Evolutionary conservation across 2,888 invertebrate genomes (phyloP), one percentile per base, ranked within the genome.

Genomic region (Tachina lurida): DNA sequence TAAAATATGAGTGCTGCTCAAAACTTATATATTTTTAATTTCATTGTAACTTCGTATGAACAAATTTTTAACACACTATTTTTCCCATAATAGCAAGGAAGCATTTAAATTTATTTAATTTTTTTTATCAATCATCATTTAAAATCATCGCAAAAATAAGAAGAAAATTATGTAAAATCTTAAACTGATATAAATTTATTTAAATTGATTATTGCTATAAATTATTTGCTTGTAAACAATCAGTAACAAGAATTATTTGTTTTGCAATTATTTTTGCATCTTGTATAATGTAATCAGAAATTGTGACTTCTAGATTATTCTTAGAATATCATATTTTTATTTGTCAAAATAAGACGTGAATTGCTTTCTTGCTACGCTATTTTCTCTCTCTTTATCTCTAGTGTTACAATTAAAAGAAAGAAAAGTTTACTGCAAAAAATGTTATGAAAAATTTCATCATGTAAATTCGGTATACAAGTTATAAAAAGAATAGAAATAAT

Each of bases 181-280:
- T 58, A 54, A 79, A 71, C 13, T 76, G 54, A 17, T 54, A 79
- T 47, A 73, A 80, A 65, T 75, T 81, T 68, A 62, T 81, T 81
- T 81, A 68, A 81, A 81, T 81, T 68, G 75, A 62, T 54, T 52
- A 73, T 80, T 62, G 45, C 62, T 75, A 19, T 43, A 54, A 68
- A 68, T 39, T 45, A 9, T 54, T 60, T 60, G 12, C 19, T 5
- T 58, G 68, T 77, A 49, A 49, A 45, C 31, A 67, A 76, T 58
- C 67, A 77, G 41, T 43, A 62, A 43, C 10, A 31, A 73, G 12
- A 71, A 43, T n/a, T 71, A 62, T 12, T 43, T 70, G 2, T 41
- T 22, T n/a, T 8, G 7, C 10, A 63, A 52, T 49, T 13, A 52
- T n/a, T 0, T 31, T 31, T 31, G 31, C 7, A 31, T 31, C 45